These are phyloP conservation scores for Larimichthys polyactis DNA, from an alignment of 2,113 vertebrate species.

Conservation along the genomic window DNA sequence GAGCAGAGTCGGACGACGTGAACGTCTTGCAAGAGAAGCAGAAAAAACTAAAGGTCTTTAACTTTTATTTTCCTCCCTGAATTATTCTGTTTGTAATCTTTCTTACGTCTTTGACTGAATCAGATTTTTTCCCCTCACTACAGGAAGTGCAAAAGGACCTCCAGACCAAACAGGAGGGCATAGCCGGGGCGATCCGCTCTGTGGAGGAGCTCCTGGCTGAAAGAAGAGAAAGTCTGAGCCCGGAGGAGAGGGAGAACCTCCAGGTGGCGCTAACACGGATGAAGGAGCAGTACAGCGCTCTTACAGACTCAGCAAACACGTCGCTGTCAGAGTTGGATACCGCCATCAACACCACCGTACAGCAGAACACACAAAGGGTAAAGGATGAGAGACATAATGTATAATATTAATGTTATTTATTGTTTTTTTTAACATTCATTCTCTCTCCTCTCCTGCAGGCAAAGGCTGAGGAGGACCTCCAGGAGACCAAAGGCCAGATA, in stretches of 20 bases:
- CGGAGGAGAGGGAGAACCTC: conserved; percentile 85
- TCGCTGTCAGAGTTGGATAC: conserved; percentile 88
- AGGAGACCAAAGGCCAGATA: conserved; percentile 90
- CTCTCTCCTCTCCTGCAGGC: conserved; percentile 80
- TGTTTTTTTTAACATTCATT: too few species aligned
- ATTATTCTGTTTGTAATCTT: background rate
- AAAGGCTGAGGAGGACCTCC: conserved; percentile 91
- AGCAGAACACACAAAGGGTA: conserved; percentile 95
- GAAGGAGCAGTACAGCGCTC: conserved; percentile 88
- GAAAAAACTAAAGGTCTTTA: conserved; percentile 88
- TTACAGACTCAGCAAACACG: conserved; percentile 84
- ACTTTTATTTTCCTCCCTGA: background rate
- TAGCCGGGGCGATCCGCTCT: conserved; percentile 86
- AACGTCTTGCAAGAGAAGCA: conserved; percentile 87
- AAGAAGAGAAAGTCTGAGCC: conserved; percentile 86
- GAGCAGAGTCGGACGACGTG: conserved; percentile 82
- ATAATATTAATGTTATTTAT: too few species aligned
- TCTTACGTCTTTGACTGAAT: background rate
- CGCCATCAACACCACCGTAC: conserved; percentile 88
- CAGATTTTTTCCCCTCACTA: background rate
- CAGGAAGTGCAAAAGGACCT: conserved; percentile 92
- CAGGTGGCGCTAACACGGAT: conserved; percentile 83
- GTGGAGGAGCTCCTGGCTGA: conserved; percentile 92
- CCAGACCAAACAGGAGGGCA: conserved; percentile 83
- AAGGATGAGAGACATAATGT: background rate